Conservation (phyloP, 2,113 vertebrate genomes). For the Rissa tridactyla region DNA sequence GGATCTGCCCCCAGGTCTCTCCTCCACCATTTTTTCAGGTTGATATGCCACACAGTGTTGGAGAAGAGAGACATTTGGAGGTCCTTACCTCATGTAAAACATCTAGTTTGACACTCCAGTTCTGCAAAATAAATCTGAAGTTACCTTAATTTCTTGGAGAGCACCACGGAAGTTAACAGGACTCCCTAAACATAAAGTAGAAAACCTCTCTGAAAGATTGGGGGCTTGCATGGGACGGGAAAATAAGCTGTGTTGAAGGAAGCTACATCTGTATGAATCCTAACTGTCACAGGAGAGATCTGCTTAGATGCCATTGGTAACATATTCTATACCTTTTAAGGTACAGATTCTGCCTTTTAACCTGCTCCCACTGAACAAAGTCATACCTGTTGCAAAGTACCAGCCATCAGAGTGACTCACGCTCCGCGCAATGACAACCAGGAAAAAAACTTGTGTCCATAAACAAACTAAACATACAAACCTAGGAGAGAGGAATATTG, state of each 20-base stretch:
- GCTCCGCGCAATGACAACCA: rapidly evolving
- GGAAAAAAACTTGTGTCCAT: not conserved
- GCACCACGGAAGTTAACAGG: not conserved
- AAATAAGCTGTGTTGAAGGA: not conserved
- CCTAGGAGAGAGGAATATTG: not conserved
- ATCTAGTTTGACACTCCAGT: not conserved
- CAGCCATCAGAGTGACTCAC: not conserved
- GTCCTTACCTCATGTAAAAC: not conserved
- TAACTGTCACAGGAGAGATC: not conserved
- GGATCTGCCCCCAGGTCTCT: not conserved
- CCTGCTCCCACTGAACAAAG: not conserved
- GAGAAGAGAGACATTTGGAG: not conserved
- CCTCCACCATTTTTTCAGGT: not conserved
- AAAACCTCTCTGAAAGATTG: not conserved
- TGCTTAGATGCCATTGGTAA: not conserved
- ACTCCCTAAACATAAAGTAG: not conserved
- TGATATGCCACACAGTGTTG: not conserved
- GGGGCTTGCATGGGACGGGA: not conserved
- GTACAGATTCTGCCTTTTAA: not conserved
- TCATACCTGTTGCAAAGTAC: not conserved
- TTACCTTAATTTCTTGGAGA: not conserved
- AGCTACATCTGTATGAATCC: not conserved
- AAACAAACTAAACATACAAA: not conserved
- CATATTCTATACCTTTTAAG: not conserved
- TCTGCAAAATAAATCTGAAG: not conserved